These are phyloP conservation scores for Dynastes hyllus DNA, from an alignment of 2,888 invertebrate species.

Conservation along the genomic window DNA sequence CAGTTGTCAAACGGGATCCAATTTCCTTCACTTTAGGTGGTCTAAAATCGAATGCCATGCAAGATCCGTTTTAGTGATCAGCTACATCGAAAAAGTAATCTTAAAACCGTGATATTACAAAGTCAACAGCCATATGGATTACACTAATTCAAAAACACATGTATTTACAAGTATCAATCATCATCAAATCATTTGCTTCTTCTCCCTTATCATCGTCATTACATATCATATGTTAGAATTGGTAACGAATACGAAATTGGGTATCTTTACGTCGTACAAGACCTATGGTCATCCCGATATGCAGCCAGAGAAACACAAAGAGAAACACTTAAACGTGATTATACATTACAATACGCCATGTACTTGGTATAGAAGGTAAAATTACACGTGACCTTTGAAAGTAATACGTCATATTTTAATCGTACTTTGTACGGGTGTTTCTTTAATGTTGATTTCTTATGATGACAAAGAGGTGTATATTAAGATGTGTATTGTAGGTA, in stretches of 20 bases:
- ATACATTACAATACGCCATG: background rate
- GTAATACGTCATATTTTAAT: background rate
- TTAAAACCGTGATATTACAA: slow-evolving; percentile 56
- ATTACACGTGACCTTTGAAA: too few species aligned
- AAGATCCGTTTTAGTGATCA: slow-evolving; percentile 9
- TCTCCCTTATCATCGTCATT: background rate
- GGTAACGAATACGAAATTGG: background rate
- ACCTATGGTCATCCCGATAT: slow-evolving; percentile 11
- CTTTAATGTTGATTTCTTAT: slow-evolving; percentile 19
- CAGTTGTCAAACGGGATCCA: too few species aligned
- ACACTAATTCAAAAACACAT: slow-evolving; percentile 57
- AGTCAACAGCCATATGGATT: slow-evolving; percentile 58
- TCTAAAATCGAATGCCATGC: slow-evolving; percentile 8
- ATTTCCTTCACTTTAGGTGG: too few species aligned
- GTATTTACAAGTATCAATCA: slow-evolving; percentile 54
- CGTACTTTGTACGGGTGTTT: background rate
- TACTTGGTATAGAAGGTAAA: slow-evolving; percentile 4
- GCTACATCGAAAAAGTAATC: slow-evolving; percentile 25
- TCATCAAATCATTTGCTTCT: slow-evolving; percentile 13
- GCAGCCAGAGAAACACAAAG: slow-evolving; percentile 21
- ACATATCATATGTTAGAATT: background rate
- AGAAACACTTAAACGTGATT: background rate
- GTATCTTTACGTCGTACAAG: background rate
- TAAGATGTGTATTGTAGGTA: background rate
- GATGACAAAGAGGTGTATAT: slow-evolving; percentile 28